Conservation (phyloP, 2,797 vertebrate genomes). For the Darevskia nairensis region DNA sequence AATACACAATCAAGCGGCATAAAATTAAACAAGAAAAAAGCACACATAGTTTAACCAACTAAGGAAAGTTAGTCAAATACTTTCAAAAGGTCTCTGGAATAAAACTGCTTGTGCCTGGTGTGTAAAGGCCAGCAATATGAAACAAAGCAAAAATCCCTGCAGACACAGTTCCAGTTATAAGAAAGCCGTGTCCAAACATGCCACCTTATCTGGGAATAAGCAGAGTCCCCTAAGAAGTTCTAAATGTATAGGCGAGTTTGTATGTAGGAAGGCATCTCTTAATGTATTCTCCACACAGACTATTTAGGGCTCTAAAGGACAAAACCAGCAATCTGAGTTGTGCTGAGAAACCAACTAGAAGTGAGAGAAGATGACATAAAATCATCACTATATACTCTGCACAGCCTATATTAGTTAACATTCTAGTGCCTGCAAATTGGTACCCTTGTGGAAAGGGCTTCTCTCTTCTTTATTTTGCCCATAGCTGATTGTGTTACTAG, state of each 20-base stretch:
- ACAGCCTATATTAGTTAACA: background rate
- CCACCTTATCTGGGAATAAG: too few relatives aligned
- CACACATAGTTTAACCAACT: too few relatives aligned
- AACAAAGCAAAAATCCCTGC: too few relatives aligned
- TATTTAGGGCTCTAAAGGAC: background rate
- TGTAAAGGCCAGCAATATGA: too few relatives aligned
- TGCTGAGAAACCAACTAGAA: background rate
- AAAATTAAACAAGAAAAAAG: too few relatives aligned
- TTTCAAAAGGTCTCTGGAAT: too few relatives aligned
- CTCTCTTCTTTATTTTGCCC: background rate
- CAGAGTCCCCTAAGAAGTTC: too few relatives aligned
- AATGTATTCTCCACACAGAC: background rate
- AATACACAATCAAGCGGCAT: too few relatives aligned
- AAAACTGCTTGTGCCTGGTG: too few relatives aligned
- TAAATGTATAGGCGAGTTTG: background rate
- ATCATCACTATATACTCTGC: background rate
- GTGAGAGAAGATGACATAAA: background rate
- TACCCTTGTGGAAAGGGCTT: background rate
- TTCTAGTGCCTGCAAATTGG: background rate
- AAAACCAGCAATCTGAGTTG: background rate
- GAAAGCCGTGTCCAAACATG: too few relatives aligned
- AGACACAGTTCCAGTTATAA: too few relatives aligned
- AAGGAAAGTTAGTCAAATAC: too few relatives aligned
- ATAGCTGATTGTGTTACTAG: background rate
- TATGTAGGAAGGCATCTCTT: background rate